Percentiles rank a stretch among this genome's conserved stretches.
These are phyloP conservation scores for Centropus unirufus DNA, from an alignment of 2,113 vertebrate genomes.

Conservation along the genomic window DNA sequence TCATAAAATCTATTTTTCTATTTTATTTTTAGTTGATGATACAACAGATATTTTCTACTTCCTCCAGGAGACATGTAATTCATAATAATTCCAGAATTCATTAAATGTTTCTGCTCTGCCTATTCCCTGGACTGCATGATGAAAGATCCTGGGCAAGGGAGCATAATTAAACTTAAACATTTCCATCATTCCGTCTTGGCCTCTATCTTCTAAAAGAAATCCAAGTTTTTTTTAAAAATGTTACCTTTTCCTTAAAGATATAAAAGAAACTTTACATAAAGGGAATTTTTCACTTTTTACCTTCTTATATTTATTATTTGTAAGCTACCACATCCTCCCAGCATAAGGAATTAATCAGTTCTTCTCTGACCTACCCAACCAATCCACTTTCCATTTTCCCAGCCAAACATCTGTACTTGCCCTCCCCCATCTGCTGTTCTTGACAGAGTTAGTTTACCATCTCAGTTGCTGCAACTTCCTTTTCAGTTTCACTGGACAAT, in stretches of 20 bases:
- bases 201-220: background rate
- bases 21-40: background rate
- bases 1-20: background rate
- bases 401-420: conserved; percentile 28
- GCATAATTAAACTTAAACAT: background rate
- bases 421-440: background rate
- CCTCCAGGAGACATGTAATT: background rate
- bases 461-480: background rate
- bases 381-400: background rate
- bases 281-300: background rate
- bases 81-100: background rate
- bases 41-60: background rate
- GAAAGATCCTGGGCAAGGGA: background rate
- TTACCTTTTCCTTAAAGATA: background rate
- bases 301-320: background rate
- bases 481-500: conserved; percentile 21
- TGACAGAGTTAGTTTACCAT: background rate
- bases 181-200: background rate
- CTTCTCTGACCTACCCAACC: background rate
- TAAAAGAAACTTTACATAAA: background rate
- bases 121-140: background rate
- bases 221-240: background rate
- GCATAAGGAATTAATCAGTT: background rate
- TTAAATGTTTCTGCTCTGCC: conserved; percentile 1
- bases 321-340: background rate